These are phyloP conservation scores for Stercorarius parasiticus DNA, from an alignment of 2,113 vertebrate species.

Conservation along the genomic window DNA sequence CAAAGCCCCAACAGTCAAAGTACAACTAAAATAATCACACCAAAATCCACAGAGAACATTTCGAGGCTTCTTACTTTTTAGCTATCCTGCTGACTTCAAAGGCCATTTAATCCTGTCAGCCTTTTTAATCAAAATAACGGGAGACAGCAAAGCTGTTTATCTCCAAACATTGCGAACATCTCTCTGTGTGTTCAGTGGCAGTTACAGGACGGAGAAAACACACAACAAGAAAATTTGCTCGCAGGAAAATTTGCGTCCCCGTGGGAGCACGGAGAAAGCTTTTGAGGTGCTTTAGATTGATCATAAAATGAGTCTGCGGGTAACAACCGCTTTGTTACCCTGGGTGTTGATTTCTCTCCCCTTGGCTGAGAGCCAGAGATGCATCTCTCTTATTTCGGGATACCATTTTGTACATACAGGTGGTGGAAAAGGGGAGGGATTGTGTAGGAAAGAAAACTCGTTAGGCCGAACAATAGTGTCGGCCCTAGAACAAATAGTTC, in stretches of 20 bases:
- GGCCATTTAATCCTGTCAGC: background rate
- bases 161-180: background rate
- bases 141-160: conserved; percentile 33
- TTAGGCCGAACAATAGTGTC: background rate
- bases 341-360: background rate
- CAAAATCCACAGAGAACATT: background rate
- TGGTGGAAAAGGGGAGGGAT: background rate
- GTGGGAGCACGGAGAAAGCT: background rate
- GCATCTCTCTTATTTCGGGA: background rate
- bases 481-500: background rate
- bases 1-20: background rate
- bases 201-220: conserved; percentile 7
- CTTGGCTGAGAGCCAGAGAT: background rate
- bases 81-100: conserved; percentile 34
- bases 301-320: background rate
- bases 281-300: background rate
- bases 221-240: background rate
- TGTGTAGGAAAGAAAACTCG: background rate
- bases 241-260: background rate
- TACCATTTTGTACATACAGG: background rate
- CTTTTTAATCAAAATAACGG: conserved; percentile 29
- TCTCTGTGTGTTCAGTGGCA: background rate
- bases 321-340: background rate
- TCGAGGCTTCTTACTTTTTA: background rate
- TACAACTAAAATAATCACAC: background rate